These are phyloP conservation scores for Ctenosaura bakeri DNA, from an alignment of 2,797 vertebrate species.

Conservation along the genomic window DNA sequence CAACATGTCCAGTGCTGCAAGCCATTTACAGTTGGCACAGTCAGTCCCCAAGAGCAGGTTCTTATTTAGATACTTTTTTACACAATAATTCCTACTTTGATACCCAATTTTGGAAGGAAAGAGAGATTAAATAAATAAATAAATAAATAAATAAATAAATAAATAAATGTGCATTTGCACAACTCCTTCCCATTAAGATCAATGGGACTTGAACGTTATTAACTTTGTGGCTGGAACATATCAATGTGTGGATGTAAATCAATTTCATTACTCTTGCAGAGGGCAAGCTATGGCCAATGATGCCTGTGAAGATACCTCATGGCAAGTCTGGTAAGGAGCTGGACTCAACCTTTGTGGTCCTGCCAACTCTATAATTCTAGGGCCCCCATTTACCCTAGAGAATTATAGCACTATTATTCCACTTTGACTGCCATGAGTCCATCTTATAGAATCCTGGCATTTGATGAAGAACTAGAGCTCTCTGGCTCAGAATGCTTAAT, in stretches of 20 bases:
- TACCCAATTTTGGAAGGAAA: too few relatives aligned
- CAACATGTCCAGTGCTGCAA: conserved; percentile 24
- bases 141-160: too few relatives aligned
- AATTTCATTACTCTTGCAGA: background rate
- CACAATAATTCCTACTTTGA: background rate
- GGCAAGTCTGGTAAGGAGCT: too few relatives aligned
- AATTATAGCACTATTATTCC: too few relatives aligned
- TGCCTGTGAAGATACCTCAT: background rate
- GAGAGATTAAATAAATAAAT: too few relatives aligned
- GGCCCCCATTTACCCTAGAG: too few relatives aligned
- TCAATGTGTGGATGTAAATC: background rate
- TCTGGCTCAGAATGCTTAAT: too few relatives aligned
- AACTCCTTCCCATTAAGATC: background rate
- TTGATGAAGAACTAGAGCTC: too few relatives aligned
- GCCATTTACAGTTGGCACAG: background rate
- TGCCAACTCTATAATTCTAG: too few relatives aligned
- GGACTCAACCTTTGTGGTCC: too few relatives aligned
- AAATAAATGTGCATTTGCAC: background rate
- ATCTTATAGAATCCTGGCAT: too few relatives aligned
- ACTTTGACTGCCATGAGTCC: too few relatives aligned
- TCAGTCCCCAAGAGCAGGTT: background rate
- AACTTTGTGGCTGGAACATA: background rate
- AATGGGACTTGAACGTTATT: background rate
- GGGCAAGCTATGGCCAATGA: background rate
- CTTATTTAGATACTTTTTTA: background rate